Evolutionary conservation across 2,113 vertebrate genomes (phyloP).

Genomic region (Neomonachus schauinslandi): DNA sequence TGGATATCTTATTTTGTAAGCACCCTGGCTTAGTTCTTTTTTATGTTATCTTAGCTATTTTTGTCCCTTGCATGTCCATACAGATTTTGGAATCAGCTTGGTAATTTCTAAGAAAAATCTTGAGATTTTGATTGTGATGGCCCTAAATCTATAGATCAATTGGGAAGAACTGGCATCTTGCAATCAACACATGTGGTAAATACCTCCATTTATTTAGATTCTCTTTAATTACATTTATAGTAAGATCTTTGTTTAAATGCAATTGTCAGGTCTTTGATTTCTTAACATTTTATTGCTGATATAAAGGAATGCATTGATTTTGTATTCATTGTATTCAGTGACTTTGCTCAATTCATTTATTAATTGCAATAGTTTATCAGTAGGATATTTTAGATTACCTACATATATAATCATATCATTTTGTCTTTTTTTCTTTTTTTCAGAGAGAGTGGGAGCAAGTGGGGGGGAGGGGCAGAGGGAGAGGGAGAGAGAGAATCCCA

Average conservation of each 20-base stretch:
- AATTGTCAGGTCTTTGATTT: background rate
- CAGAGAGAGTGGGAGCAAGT: background rate
- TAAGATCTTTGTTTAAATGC: background rate
- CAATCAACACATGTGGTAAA: background rate
- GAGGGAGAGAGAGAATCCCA: background rate
- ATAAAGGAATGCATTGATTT: background rate
- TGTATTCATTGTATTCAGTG: background rate
- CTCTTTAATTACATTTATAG: background rate
- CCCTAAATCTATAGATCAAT: background rate
- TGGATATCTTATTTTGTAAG: background rate
- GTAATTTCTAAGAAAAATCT: background rate
- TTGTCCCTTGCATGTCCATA: background rate
- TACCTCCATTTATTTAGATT: background rate
- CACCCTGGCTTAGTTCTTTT: background rate
- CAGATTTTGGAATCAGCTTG: background rate
- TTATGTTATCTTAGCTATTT: background rate
- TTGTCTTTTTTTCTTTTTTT: background rate
- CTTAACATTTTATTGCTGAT: background rate
- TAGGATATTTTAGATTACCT: background rate
- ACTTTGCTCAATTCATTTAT: background rate
- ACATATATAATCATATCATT: background rate
- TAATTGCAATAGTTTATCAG: background rate
- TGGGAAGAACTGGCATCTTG: background rate
- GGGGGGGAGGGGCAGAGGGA: background rate
- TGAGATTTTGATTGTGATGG: background rate